These are phyloP conservation scores for Hyperoplus lanceolatus DNA, from an alignment of 2,797 vertebrate species.

Conservation along the genomic window DNA sequence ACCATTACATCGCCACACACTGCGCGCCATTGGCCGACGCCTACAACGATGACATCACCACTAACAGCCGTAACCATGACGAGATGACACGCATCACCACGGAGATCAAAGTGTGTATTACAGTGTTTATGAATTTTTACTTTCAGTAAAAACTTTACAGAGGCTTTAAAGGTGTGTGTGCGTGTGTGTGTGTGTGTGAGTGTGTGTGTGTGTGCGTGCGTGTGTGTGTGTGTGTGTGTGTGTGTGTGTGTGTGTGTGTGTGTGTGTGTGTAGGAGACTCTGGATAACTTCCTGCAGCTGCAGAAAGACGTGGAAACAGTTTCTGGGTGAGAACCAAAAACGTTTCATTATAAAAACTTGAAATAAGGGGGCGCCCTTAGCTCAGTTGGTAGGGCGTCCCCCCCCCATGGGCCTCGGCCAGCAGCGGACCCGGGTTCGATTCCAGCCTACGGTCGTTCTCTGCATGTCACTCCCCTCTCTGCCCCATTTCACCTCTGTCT, in stretches of 20 bases:
- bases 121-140: no score
- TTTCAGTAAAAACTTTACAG: no score
- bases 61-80: conserved; percentile 52
- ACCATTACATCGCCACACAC: conserved; percentile 64
- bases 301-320: conserved; percentile 53
- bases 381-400: no score
- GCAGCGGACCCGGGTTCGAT: no score
- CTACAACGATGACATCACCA: conserved; percentile 57
- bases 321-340: conserved; percentile 36
- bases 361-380: no score
- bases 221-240: background rate
- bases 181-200: background rate
- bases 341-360: no score
- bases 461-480: no score
- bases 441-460: no score
- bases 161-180: background rate
- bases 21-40: conserved; percentile 69
- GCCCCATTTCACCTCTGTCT: no score
- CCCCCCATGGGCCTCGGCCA: no score
- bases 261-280: conserved; percentile 66
- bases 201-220: background rate
- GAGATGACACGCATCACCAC: conserved; percentile 60
- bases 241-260: background rate
- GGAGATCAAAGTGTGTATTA: conserved; percentile 72
- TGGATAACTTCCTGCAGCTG: conserved; percentile 74